Evolutionary conservation across 2,113 vertebrate species (phyloP).

Genomic region (Todiramphus saurophagus): DNA sequence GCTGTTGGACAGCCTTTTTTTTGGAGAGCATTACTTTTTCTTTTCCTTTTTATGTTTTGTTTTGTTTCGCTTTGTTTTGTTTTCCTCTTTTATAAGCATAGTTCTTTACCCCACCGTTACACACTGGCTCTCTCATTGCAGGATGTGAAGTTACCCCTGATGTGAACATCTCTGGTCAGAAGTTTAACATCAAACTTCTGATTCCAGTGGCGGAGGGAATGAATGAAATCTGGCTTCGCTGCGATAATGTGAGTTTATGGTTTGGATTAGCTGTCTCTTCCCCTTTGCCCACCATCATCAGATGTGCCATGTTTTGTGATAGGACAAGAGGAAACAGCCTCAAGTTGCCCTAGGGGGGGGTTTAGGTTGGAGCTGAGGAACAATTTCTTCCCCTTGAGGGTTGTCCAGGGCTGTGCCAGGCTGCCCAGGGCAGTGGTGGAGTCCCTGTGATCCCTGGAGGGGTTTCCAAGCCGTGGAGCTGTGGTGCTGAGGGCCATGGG

Average conservation of each 20-base stretch:
- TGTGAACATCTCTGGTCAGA: constrained; percentile 98
- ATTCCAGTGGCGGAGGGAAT: constrained; percentile 97
- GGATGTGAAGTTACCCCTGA: constrained; percentile 99
- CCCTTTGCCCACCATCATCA: neutral
- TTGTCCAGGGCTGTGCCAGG: neutral
- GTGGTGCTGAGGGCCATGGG: neutral
- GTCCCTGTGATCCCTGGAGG: neutral
- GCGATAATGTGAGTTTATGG: constrained; percentile 85
- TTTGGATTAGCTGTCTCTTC: accelerated
- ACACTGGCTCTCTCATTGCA: constrained; percentile 44
- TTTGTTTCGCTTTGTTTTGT: too few species aligned
- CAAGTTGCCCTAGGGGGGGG: neutral
- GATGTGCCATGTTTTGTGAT: neutral
- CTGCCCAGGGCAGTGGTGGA: neutral
- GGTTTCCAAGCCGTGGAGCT: neutral
- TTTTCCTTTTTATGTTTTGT: neutral
- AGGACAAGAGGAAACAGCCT: neutral
- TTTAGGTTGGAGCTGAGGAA: neutral
- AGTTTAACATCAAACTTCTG: constrained; percentile 98
- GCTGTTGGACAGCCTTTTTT: neutral
- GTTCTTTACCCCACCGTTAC: neutral
- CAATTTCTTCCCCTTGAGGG: neutral
- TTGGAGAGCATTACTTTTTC: neutral
- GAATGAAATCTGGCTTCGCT: constrained; percentile 99
- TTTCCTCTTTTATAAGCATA: neutral